Conservation (phyloP, 2,113 vertebrate species). For the Pseudorasbora parva region DNA sequence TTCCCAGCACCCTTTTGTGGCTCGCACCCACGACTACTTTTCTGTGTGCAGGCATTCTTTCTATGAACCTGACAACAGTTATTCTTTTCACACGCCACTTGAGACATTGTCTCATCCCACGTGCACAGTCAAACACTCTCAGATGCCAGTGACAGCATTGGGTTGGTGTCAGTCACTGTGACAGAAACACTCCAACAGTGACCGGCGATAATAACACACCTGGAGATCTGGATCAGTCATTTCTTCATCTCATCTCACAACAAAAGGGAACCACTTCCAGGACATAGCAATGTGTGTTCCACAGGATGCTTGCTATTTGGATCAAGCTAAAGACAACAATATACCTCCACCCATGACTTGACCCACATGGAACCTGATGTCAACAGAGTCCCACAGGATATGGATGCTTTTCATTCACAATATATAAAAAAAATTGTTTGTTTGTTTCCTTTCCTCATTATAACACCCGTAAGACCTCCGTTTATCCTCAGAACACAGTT, state of each 20-base stretch:
- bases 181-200: neutral
- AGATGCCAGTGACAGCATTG: neutral
- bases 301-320: neutral
- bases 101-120: neutral
- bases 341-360: neutral
- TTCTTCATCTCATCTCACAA: neutral
- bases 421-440: neutral
- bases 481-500: too few relatives aligned
- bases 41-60: neutral
- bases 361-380: neutral
- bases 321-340: neutral
- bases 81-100: neutral
- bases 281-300: neutral
- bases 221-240: neutral
- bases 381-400: neutral
- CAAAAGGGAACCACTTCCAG: neutral
- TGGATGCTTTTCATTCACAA: neutral
- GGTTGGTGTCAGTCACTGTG: neutral
- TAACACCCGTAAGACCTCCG: too few relatives aligned
- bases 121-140: neutral
- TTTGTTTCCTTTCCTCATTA: neutral
- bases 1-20: neutral
- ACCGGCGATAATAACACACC: neutral
- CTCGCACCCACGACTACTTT: neutral
- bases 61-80: neutral